A percentile compares a stretch with the other conserved stretches of the same genome.
phyloP scores from a whole-genome alignment of 2,797 vertebrate species.

The Pogoniulus pusillus region DNA sequence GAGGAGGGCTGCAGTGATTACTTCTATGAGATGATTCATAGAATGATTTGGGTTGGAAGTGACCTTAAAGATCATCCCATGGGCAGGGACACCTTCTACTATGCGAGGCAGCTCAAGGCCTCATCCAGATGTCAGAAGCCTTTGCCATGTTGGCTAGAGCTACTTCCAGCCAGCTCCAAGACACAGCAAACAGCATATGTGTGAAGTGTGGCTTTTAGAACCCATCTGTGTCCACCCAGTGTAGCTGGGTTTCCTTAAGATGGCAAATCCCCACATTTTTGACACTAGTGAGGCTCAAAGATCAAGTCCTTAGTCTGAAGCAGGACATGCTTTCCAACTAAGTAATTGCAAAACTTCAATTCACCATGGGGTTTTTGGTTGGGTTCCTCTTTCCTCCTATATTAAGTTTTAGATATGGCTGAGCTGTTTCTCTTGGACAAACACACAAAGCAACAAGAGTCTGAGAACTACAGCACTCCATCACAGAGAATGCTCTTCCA shows the following conservation, averaged over 20 bases:
- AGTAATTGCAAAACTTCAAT: not conserved
- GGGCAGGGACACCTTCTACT: too few relatives aligned
- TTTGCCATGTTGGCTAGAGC: too few relatives aligned
- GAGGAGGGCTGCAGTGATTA: too few relatives aligned
- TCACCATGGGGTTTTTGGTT: too few relatives aligned
- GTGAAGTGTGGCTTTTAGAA: not conserved
- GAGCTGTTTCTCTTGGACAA: not conserved
- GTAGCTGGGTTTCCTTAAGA: not conserved
- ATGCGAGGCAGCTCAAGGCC: too few relatives aligned
- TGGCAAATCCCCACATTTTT: not conserved
- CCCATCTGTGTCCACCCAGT: not conserved
- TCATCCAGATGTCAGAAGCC: too few relatives aligned
- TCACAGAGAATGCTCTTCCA: not conserved
- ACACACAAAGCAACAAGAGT: not conserved
- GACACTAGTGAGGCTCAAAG: not conserved
- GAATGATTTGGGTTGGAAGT: too few relatives aligned
- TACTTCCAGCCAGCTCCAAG: too few relatives aligned
- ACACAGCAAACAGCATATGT: not conserved
- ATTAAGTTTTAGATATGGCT: not conserved
- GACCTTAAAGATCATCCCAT: too few relatives aligned
- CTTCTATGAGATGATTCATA: too few relatives aligned
- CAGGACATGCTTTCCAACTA: not conserved
- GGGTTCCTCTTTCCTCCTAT: too few relatives aligned
- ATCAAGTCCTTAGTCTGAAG: not conserved
- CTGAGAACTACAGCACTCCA: not conserved